Percentiles rank a stretch among this genome's conserved stretches.
Conservation (phyloP, 2,888 invertebrate genomes). For the Sesia apiformis region DNA sequence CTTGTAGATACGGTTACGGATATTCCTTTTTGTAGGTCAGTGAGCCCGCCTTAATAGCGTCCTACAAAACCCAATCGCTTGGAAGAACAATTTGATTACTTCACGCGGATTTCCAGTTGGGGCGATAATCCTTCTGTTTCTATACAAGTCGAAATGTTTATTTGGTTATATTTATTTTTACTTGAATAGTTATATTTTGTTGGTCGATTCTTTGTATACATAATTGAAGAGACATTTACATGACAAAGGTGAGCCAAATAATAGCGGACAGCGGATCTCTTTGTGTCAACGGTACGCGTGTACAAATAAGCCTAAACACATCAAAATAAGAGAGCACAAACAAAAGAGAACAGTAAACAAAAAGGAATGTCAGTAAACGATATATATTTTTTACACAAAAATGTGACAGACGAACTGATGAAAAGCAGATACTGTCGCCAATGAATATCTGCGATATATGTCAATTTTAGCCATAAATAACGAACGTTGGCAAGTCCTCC, state of each 20-base stretch:
- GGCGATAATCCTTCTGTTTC: neutral
- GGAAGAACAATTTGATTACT: constrained; percentile 30
- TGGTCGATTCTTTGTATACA: neutral
- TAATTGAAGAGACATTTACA: neutral
- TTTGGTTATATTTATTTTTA: neutral
- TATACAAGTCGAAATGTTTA: neutral
- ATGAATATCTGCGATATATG: too few relatives aligned
- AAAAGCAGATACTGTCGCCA: too few relatives aligned
- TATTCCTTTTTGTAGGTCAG: constrained; percentile 24
- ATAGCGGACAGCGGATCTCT: neutral
- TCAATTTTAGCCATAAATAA: too few relatives aligned
- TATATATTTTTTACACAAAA: too few relatives aligned
- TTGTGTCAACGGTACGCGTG: neutral
- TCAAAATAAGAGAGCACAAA: too few relatives aligned
- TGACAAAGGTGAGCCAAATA: neutral
- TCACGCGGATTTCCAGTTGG: constrained; percentile 8
- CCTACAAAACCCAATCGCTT: constrained; percentile 27
- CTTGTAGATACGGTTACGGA: constrained; percentile 15
- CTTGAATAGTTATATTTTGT: neutral
- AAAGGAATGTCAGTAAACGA: too few relatives aligned
- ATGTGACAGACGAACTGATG: too few relatives aligned
- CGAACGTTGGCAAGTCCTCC: too few relatives aligned
- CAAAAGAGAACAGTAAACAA: too few relatives aligned
- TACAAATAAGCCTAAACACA: neutral
- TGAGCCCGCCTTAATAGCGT: constrained; percentile 24